Base-by-base conservation (phyloP, 2,113 vertebrate genomes). In the Callospermophilus lateralis region DNA sequence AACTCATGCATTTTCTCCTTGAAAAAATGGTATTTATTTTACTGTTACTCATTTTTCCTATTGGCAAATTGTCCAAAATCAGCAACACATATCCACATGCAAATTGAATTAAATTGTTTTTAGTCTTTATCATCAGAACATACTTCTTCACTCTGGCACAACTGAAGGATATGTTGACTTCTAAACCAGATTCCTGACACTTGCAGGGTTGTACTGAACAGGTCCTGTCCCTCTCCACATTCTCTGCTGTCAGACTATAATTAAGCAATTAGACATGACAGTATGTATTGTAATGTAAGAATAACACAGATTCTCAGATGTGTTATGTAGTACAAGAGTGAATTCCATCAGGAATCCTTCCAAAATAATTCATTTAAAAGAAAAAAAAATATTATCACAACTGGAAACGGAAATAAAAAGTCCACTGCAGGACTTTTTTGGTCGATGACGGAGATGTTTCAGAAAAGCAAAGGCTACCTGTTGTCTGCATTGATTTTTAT, bases 251-350 rank as follows among this genome's bases (percentile, higher is more conserved):
- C 96, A 97, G 84, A 97, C 85, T 95, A 84, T 97, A 97, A 97
- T 97, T 97, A 97, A 97, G 94, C 96, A 97, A 97, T 97, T 97
- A 98, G 92, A 97, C 67, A 96, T 97, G 96, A 97, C 96, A 97
- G 87, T 96, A 48, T 90, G 94, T 90, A 96, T 95, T 97, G 63
- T 96, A 88, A 97, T 70, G 84, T 85, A 97, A 68, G 78, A 97
- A 95, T 89, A 95, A 95, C 87, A 96, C 73, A 65, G 53, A 85
- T 88, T 61, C 81, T 97, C 20, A 8, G 63, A 79, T 86, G 39
- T 83, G 53, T 84, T 95, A 73, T 89, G n/a, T 72, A 83, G 58
- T 78, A 80, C 67, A 92, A 95, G 88, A 37, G 70, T 84, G 92
- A 96, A 97, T 95, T 92, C 90, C 48, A 80, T 93, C 96, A 95